Conservation (phyloP, 2,888 invertebrate genomes). For the Odontothrips loti region DNA sequence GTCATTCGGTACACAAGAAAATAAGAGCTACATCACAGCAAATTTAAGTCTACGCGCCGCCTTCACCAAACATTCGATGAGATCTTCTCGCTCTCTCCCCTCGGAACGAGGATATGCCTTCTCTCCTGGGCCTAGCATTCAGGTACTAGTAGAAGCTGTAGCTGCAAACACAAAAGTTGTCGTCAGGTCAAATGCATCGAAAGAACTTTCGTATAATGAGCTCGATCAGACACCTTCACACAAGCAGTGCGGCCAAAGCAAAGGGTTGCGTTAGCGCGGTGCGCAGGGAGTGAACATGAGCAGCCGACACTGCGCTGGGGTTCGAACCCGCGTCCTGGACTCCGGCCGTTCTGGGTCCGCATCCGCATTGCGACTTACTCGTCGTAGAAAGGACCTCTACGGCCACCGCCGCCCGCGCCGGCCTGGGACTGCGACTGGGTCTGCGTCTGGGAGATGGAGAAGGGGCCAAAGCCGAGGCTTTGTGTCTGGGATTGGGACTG, state of each 20-base stretch:
- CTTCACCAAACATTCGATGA: not conserved
- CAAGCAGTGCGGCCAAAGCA: not conserved
- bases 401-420: not conserved
- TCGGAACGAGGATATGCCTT: not conserved
- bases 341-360: not conserved
- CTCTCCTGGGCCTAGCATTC: not conserved
- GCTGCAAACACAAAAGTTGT: not conserved
- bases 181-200: not conserved
- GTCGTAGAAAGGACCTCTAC: not conserved
- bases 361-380: not conserved
- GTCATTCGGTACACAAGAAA: not conserved
- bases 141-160: conserved; percentile 21
- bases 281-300: not conserved
- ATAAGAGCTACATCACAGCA: conserved; percentile 8
- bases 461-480: not conserved
- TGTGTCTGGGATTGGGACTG: conserved; percentile 9
- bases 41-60: not conserved
- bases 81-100: not conserved
- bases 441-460: conserved; percentile 15
- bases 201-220: not conserved
- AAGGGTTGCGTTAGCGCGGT: not conserved
- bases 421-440: not conserved
- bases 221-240: not conserved
- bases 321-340: not conserved
- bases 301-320: not conserved